Evolutionary conservation across 2,797 vertebrate genomes (phyloP), one percentile per base, ranked within the genome.

Genomic region (Garrulus glandarius): DNA sequence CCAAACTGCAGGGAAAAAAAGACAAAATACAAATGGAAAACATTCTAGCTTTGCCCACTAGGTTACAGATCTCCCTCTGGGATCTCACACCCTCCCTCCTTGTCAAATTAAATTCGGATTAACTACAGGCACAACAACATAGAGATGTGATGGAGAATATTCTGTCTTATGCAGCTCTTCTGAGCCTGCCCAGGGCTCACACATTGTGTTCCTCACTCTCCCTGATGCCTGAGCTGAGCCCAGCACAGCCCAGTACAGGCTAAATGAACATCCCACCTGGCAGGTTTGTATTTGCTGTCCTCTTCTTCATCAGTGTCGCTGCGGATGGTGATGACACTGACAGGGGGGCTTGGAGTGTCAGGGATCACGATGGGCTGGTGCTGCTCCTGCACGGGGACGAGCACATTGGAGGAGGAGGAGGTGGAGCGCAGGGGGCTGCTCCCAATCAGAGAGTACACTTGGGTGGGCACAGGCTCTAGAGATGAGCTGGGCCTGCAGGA

Each of bases 251-350:
- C n/a, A 43, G 34, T 6, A 11, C 12, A 32, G 53, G 39, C 43
- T 8, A 34, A 20, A 11, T 0, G 16, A 57, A 27, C 22, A n/a
- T 18, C 96, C 89, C 98, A 99, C 99, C 99, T 99, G 87, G 92
- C 97, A 83, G 99, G 98, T 23, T 99, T 98, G 93, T 98, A 98
- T 96, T 99, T 99, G 96, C 98, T 98, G 97, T 99, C 99, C 34
- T 99, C 99, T 79, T 99, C 99, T n/a, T 99, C 99, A 49, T 99
- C 99, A 0, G 99, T 99, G 98, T 99, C 99, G 7, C 99, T 99
- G 97, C 99, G 99, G 96, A 99, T 99, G 96, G 99, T 99, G 98
- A 99, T 99, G 98, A 99, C 99, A 91, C 99, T 99, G 98, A 99
- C 98, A 1, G 99, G 99, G 2, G 99, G 99, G 95, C 99, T 99